Evolutionary conservation across 2,113 vertebrate species (phyloP).

Genomic region (Jacana jacana): DNA sequence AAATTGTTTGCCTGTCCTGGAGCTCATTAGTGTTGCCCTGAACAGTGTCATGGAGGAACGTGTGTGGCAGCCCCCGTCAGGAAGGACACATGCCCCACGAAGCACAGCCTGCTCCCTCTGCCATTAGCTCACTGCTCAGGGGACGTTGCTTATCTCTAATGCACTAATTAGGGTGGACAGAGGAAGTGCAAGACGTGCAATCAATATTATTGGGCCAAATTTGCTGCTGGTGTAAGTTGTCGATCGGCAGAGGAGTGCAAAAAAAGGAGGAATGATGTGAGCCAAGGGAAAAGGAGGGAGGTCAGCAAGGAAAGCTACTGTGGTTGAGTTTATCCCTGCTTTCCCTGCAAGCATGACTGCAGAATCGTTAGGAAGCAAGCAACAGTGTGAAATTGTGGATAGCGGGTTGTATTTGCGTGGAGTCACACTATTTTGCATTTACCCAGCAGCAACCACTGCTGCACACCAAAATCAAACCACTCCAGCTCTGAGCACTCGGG

Average conservation of each 20-base stretch:
- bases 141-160: background rate
- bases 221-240: background rate
- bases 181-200: background rate
- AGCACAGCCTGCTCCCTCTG: background rate
- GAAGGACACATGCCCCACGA: background rate
- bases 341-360: background rate
- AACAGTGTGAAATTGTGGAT: background rate
- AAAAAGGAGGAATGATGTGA: rapidly evolving
- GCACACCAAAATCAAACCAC: background rate
- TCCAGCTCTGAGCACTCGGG: background rate
- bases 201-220: background rate
- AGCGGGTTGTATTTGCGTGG: background rate
- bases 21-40: slow-evolving; percentile 34
- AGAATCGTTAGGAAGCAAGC: background rate
- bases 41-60: background rate
- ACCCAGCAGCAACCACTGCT: background rate
- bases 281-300: background rate
- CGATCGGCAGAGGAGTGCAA: background rate
- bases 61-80: background rate
- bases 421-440: background rate
- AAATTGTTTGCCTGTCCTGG: background rate
- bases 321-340: background rate
- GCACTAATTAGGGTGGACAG: slow-evolving; percentile 3
- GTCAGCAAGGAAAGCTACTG: background rate
- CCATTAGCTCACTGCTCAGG: background rate